These are phyloP conservation scores for Monomorium pharaonis DNA, from an alignment of 1,140 invertebrate genomes.

Conservation along the genomic window DNA sequence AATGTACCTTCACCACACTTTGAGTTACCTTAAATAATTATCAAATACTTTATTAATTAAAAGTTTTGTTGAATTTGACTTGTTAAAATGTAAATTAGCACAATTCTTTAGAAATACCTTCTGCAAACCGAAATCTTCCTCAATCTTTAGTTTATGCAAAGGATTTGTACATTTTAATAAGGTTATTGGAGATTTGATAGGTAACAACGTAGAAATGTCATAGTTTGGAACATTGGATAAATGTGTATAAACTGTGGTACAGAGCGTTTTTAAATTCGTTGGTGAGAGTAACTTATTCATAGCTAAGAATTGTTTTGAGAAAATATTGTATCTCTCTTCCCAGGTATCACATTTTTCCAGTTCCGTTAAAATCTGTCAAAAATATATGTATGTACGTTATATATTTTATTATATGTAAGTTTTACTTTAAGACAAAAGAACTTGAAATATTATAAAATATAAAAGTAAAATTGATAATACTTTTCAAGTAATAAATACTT, in stretches of 20 bases:
- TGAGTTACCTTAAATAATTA: constrained; percentile 1
- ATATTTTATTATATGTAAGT: neutral
- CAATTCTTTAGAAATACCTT: constrained; percentile 58
- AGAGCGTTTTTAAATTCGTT: constrained; percentile 72
- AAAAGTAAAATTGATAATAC: neutral
- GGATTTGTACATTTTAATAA: constrained; percentile 87
- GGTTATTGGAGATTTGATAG: constrained; percentile 86
- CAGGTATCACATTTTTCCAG: constrained; percentile 80
- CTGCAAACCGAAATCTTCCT: constrained; percentile 89
- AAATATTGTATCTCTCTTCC: constrained; percentile 79
- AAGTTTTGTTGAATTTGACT: neutral
- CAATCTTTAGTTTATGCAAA: constrained; percentile 81
- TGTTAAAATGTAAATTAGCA: neutral
- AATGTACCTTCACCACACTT: neutral
- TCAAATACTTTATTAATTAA: neutral
- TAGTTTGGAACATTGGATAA: constrained; percentile 84
- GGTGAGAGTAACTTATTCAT: neutral
- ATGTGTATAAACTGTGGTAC: constrained; percentile 85
- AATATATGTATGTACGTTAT: too few species aligned
- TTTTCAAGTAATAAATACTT: neutral
- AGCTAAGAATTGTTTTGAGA: constrained; percentile 62
- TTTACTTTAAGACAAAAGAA: neutral
- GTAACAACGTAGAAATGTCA: constrained; percentile 75
- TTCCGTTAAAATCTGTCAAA: constrained; percentile 76
- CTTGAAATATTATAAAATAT: neutral